These are phyloP conservation scores for human (Homo sapiens) DNA, from an alignment of 2,113 vertebrate species.

Conservation along the genomic window DNA sequence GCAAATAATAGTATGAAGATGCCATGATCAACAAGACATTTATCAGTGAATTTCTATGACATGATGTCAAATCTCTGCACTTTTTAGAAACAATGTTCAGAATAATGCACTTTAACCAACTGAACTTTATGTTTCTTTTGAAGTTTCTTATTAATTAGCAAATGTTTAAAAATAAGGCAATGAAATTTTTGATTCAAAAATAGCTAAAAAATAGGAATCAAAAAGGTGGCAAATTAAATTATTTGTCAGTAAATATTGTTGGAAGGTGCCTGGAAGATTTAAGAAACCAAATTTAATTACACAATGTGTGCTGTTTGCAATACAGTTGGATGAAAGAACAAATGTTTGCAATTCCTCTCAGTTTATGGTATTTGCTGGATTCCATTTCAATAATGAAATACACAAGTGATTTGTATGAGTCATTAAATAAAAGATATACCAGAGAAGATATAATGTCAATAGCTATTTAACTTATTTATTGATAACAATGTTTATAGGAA, in stretches of 20 bases:
- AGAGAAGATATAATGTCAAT: background rate
- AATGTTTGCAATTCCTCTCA: background rate
- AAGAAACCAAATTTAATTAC: background rate
- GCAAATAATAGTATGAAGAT: background rate
- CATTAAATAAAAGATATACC: background rate
- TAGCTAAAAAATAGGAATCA: background rate
- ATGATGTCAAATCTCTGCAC: background rate
- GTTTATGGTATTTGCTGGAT: background rate
- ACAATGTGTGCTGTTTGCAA: background rate
- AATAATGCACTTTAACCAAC: background rate
- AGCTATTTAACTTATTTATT: background rate
- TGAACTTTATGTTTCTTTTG: background rate
- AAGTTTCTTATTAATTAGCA: background rate
- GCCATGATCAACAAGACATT: background rate
- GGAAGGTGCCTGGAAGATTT: background rate
- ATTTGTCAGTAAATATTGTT: background rate
- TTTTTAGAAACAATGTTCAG: background rate
- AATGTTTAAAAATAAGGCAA: background rate
- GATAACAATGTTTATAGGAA: background rate
- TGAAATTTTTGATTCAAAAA: background rate
- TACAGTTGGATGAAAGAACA: background rate
- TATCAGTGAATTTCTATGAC: background rate
- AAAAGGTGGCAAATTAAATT: background rate
- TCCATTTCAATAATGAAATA: background rate
- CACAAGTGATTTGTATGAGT: background rate